Percentiles rank a stretch among this genome's conserved stretches.
Conservation (phyloP, 2,113 vertebrate genomes). For the Hemiprocne comata region DNA sequence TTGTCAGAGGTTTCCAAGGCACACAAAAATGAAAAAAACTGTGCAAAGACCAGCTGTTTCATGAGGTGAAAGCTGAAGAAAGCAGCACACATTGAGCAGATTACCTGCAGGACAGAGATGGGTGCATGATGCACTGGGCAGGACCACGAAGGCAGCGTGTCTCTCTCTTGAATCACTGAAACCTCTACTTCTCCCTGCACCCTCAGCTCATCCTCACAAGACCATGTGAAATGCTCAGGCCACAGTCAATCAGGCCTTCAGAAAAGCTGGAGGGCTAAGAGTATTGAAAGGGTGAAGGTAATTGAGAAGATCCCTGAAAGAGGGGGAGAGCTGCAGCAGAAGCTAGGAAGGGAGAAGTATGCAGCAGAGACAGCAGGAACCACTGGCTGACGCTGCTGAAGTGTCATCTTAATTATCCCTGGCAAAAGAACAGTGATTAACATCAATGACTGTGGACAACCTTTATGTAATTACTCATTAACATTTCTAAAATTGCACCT, state of each 20-base stretch:
- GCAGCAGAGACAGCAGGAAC: not conserved
- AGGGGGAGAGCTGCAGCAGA: not conserved
- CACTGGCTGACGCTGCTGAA: constrained; percentile 28
- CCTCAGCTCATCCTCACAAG: not conserved
- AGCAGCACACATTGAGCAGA: not conserved
- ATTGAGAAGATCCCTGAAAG: not conserved
- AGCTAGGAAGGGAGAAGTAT: not conserved
- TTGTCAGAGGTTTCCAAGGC: not conserved
- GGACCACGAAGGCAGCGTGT: not conserved
- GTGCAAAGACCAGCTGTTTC: not conserved
- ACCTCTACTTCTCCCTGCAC: not conserved
- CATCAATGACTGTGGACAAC: constrained; percentile 55
- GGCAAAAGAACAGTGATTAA: constrained; percentile 69
- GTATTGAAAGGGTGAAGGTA: not conserved
- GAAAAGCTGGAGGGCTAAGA: not conserved
- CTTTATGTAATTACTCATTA: constrained; percentile 71
- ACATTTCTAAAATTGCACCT: constrained; percentile 68
- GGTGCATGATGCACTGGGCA: not conserved
- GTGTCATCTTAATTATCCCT: constrained; percentile 56
- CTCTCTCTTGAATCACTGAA: not conserved
- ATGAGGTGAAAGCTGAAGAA: not conserved
- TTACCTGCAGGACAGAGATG: not conserved
- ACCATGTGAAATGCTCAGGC: not conserved
- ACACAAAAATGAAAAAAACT: not conserved
- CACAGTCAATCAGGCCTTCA: not conserved